Percentiles rank a stretch among this genome's conserved stretches.
phyloP scores from a whole-genome alignment of 2,797 vertebrate genomes.

The Sebastes oblongus region DNA sequence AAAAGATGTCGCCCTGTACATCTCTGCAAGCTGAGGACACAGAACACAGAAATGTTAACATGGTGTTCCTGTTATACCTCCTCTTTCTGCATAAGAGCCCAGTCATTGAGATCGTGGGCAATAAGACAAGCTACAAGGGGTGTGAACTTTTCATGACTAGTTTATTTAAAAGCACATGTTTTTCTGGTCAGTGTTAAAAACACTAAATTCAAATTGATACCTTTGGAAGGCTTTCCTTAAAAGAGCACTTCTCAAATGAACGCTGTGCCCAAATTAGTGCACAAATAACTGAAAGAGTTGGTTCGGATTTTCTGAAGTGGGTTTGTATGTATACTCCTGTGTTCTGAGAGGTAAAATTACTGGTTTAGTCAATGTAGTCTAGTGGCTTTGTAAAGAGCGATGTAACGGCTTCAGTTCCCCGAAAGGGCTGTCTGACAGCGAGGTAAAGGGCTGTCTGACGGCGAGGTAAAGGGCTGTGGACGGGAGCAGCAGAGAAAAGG shows the following conservation, averaged over 20 bases:
- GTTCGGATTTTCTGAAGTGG: too few relatives aligned
- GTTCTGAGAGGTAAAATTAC: too few relatives aligned
- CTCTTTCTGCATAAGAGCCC: neutral
- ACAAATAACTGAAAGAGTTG: neutral
- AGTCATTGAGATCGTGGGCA: neutral
- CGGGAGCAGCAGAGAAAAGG: too few relatives aligned
- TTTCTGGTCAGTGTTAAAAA: too few relatives aligned
- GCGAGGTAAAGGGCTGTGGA: too few relatives aligned
- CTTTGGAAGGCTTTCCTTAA: neutral
- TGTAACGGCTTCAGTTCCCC: too few relatives aligned
- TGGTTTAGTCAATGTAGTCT: too few relatives aligned
- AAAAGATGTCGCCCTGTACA: conserved; percentile 73
- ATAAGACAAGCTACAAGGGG: neutral
- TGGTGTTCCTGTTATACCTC: too few relatives aligned
- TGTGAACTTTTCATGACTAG: neutral
- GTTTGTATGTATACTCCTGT: neutral
- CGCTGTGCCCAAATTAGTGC: too few relatives aligned
- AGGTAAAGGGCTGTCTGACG: too few relatives aligned
- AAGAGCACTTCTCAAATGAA: neutral
- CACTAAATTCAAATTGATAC: neutral
- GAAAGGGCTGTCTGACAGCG: too few relatives aligned
- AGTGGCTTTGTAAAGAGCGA: too few relatives aligned
- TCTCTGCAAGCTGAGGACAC: conserved; percentile 76
- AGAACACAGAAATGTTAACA: neutral
- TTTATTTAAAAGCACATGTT: neutral